These are phyloP conservation scores for Styela plicata DNA, from an alignment of 23 tunicate genomes.

Conservation along the genomic window DNA sequence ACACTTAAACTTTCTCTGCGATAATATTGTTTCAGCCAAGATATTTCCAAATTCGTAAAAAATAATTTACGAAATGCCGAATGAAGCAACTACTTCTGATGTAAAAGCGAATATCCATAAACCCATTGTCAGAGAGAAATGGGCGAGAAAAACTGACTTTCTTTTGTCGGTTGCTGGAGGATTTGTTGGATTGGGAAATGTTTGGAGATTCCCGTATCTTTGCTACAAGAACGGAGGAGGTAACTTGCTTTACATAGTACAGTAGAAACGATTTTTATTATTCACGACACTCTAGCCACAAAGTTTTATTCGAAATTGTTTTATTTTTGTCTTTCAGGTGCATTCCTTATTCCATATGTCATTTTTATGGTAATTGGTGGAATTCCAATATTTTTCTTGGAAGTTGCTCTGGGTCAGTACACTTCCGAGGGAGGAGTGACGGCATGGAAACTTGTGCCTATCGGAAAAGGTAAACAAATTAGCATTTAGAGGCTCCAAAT, in stretches of 20 bases:
- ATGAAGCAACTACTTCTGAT: slow-evolving; percentile 7
- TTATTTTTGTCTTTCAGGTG: slow-evolving; percentile 1
- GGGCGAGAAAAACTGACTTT: slow-evolving; percentile 90
- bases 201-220: slow-evolving; percentile 99
- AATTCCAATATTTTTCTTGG: slow-evolving; percentile 31
- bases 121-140: slow-evolving; percentile 76
- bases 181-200: slow-evolving; percentile 94
- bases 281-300: neutral
- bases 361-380: slow-evolving; percentile 34
- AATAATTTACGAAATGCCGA: too few species aligned
- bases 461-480: neutral
- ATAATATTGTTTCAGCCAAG: too few species aligned
- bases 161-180: slow-evolving; percentile 97
- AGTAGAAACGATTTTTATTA: neutral
- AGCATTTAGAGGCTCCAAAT: too few species aligned
- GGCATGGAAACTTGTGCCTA: slow-evolving; percentile 36
- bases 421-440: slow-evolving; percentile 32
- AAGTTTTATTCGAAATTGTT: too few species aligned
- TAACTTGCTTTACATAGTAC: too few species aligned
- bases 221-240: slow-evolving; percentile 99
- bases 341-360: slow-evolving; percentile 32
- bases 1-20: too few species aligned
- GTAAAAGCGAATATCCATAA: slow-evolving; percentile 12
- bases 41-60: too few species aligned
- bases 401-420: slow-evolving; percentile 35